Evolutionary conservation across 2,113 vertebrate genomes (phyloP).

Genomic region (Hylia prasina): DNA sequence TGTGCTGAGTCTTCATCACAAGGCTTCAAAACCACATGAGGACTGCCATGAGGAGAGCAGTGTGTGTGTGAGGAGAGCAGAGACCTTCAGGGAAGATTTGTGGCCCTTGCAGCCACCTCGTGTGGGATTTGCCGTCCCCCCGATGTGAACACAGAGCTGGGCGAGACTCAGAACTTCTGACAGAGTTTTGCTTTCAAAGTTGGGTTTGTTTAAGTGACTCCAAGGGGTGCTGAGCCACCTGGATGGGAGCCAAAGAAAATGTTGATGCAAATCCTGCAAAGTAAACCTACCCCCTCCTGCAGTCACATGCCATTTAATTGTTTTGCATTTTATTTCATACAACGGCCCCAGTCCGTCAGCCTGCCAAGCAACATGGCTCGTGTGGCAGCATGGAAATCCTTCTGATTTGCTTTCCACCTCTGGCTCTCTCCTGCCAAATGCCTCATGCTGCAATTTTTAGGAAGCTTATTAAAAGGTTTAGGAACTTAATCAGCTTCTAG

Average conservation of each 20-base stretch:
- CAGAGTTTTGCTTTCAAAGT: constrained; percentile 17
- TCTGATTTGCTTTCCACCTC: background rate
- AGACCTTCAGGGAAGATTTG: background rate
- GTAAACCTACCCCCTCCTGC: background rate
- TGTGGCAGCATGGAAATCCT: background rate
- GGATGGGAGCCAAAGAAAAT: constrained; percentile 35
- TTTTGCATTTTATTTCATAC: constrained; percentile 10
- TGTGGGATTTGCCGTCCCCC: background rate
- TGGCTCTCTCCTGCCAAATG: background rate
- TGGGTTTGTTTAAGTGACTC: constrained; percentile 48
- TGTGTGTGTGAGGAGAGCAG: background rate
- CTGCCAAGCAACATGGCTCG: background rate
- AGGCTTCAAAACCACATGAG: background rate
- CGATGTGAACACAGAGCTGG: background rate
- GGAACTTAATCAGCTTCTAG: background rate
- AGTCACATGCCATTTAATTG: constrained; percentile 16
- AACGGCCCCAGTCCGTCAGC: background rate
- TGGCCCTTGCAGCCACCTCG: background rate
- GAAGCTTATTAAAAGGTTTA: background rate
- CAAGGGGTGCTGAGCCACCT: constrained; percentile 21
- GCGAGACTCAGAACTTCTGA: background rate
- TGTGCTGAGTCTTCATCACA: background rate
- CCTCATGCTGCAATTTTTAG: background rate
- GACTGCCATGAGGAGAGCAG: background rate
- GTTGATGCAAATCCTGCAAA: constrained; percentile 31